Conservation (phyloP, 1,140 invertebrate species). For the Pachyrhynchus sulphureomaculatus region DNA sequence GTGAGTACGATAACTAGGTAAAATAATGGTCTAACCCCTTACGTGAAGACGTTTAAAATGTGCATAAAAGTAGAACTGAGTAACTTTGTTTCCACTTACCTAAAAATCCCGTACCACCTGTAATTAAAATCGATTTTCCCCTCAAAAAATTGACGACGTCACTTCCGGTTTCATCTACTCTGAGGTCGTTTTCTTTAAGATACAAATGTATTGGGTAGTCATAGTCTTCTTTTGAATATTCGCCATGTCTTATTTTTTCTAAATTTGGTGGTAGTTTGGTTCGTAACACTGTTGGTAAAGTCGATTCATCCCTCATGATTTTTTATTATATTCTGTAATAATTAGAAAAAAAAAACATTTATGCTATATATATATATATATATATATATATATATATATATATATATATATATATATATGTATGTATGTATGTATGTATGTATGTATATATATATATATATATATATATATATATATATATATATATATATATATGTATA, state of each 20-base stretch:
- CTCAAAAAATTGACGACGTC: slow-evolving; percentile 39
- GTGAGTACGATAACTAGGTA: too few species aligned
- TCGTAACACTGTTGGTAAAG: slow-evolving; percentile 4
- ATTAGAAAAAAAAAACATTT: too few species aligned
- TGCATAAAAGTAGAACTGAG: too few species aligned
- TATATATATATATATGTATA: slow-evolving; percentile 14
- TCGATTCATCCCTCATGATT: neutral
- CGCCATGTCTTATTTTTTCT: slow-evolving; percentile 14
- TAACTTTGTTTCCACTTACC: too few species aligned
- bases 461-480: slow-evolving; percentile 16
- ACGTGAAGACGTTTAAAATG: too few species aligned
- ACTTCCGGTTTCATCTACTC: slow-evolving; percentile 26
- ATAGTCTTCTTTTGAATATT: neutral
- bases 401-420: slow-evolving; percentile 14
- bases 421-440: slow-evolving; percentile 7
- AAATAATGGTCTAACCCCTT: too few species aligned
- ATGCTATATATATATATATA: slow-evolving; percentile 9
- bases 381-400: slow-evolving; percentile 16
- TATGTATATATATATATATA: slow-evolving; percentile 14
- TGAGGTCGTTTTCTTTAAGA: slow-evolving; percentile 6
- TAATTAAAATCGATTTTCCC: slow-evolving; percentile 43
- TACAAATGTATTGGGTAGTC: slow-evolving; percentile 16
- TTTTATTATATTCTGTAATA: too few species aligned
- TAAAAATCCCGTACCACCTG: slow-evolving; percentile 46
- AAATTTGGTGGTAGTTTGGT: slow-evolving; percentile 12